Base-by-base conservation (phyloP, 2,888 invertebrate genomes). In the Allygus modestus region DNA sequence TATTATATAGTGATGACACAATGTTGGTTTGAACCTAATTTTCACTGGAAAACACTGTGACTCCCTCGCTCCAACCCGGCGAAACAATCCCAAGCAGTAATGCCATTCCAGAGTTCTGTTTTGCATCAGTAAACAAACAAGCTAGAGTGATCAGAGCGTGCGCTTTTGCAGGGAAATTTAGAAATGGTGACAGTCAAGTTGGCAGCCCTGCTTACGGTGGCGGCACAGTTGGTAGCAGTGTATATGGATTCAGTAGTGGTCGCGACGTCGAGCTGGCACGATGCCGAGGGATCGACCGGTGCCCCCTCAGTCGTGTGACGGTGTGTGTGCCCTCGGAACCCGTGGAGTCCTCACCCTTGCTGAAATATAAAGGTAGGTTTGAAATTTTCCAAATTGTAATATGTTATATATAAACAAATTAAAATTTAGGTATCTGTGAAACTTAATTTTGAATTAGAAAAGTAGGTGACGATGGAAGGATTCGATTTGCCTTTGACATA, bases 171-270 rank as follows among this genome's bases (percentile, higher is more conserved):
- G 65, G 65, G 65, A 65, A 28, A 65, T 65, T 65, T 65, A 26
- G 28, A n/a, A 11, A 0, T 31, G 65, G 28, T 31, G 28, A 0
- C 12, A 65, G 65, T 12, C 2, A 4, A 4, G 65, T 65, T 65
- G 28, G 65, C 65, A 65, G 28, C 65, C 28, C 65, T 65, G 65
- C 12, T 2, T 7, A 15, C 5, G 54, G 20, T 46, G 46, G 46
- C 46, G 46, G 12, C 46, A 46, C n/a, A 17, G 58, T 58, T 65
- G 65, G 65, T 31, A 65, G 65, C 31, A 65, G 65, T 15, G 65
- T 65, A 15, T 65, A 65, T 65, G 65, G 65, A 65, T 65, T 65
- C 65, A 65, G 65, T 65, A 65, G 65, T 65, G 65, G 28, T 28
- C 65, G 65, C 28, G 65, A 65, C 65, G 65, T 20, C 65, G 65